Conservation (phyloP, 2,113 vertebrate species). For the Probosciger aterrimus region DNA sequence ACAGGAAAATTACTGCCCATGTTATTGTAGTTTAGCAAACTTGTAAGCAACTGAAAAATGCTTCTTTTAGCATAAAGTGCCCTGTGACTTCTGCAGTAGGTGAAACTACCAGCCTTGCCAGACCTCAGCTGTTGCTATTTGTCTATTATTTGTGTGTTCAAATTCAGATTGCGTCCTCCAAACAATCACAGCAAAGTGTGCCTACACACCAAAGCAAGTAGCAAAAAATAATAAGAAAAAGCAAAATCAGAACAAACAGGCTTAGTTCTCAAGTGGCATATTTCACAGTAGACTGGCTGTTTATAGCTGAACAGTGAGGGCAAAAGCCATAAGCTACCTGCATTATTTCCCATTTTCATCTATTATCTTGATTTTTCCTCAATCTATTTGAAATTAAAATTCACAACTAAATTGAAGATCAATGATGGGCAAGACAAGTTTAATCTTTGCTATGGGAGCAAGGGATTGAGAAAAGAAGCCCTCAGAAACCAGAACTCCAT, state of each 20-base stretch:
- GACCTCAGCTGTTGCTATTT: not conserved
- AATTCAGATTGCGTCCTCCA: not conserved
- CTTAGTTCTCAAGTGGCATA: not conserved
- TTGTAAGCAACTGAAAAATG: not conserved
- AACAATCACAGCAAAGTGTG: not conserved
- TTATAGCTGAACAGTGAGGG: not conserved
- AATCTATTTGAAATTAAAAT: conserved; percentile 28
- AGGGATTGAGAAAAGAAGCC: not conserved
- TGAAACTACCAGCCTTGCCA: not conserved
- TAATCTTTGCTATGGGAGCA: conserved; percentile 23
- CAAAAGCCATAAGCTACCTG: not conserved
- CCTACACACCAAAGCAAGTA: not conserved
- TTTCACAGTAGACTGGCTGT: not conserved
- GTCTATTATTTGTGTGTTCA: not conserved
- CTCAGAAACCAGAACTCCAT: not conserved
- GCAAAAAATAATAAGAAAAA: not conserved
- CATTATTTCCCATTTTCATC: conserved; percentile 8
- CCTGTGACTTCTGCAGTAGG: not conserved
- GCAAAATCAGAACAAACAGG: not conserved
- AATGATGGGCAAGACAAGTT: not conserved
- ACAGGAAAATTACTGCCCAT: not conserved
- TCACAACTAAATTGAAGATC: conserved; percentile 27
- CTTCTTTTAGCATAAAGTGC: not conserved
- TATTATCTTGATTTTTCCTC: conserved; percentile 36
- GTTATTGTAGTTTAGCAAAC: not conserved